Evolutionary conservation across 2,888 invertebrate species (phyloP).

Genomic region (Lymantria dispar): DNA sequence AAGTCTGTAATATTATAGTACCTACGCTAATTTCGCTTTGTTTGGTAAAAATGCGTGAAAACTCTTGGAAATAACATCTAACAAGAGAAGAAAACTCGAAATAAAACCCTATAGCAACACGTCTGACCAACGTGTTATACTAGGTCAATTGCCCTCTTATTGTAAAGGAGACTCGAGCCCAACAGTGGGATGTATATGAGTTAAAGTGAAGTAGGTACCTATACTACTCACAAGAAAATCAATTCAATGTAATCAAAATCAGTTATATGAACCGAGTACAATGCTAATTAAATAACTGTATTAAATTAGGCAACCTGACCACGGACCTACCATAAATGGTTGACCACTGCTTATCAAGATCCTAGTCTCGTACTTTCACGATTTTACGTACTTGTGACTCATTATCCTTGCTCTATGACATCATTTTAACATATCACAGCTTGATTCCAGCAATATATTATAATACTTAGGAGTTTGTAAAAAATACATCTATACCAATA

Average conservation of each 20-base stretch:
- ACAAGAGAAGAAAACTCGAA: no score
- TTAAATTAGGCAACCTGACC: neutral
- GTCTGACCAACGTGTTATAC: no score
- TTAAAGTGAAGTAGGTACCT: neutral
- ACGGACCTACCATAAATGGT: slow-evolving; percentile 1
- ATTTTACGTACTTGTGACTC: neutral
- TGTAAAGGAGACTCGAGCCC: no score
- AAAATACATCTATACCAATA: no score
- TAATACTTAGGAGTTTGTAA: no score
- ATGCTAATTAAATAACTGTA: neutral
- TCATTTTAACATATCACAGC: neutral
- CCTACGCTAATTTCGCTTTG: no score
- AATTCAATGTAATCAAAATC: neutral
- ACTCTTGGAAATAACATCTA: no score
- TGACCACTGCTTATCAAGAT: slow-evolving; percentile 4
- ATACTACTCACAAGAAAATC: neutral
- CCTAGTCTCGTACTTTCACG: slow-evolving; percentile 1
- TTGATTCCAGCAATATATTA: neutral
- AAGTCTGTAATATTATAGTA: no score
- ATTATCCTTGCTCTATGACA: neutral
- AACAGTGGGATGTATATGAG: no score
- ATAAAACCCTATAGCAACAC: no score
- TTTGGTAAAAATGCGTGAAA: no score
- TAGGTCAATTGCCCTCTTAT: no score
- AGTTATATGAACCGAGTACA: neutral